Percentiles rank a stretch among this genome's conserved stretches.
phyloP scores from a whole-genome alignment of 2,888 invertebrate species.

The Leptopilina myrica region DNA sequence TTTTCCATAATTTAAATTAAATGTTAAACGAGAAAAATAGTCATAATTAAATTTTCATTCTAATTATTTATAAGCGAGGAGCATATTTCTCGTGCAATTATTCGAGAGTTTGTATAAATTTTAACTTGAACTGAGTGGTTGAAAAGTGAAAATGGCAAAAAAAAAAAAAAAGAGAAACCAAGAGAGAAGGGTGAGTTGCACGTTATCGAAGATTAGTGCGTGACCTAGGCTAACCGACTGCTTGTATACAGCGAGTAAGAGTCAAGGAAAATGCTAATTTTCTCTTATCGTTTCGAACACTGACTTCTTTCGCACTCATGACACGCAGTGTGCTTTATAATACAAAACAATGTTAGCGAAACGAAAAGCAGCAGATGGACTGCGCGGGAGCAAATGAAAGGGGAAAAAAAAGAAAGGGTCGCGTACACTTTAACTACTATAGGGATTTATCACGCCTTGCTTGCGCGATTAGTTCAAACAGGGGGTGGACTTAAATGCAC shows the following conservation, averaged over 20 bases:
- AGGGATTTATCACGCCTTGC: constrained; percentile 30
- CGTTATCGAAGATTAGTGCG: constrained; percentile 36
- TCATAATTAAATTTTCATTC: constrained; percentile 17
- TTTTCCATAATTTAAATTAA: background rate
- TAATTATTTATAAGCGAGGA: constrained; percentile 1
- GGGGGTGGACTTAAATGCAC: background rate
- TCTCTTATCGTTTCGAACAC: background rate
- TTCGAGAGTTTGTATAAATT: background rate
- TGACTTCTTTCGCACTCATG: constrained; percentile 33
- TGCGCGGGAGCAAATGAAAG: background rate
- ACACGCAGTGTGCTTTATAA: background rate
- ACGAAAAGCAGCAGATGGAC: constrained; percentile 23
- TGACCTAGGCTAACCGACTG: constrained; percentile 27
- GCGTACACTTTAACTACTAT: background rate
- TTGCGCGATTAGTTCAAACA: background rate
- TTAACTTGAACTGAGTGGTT: background rate
- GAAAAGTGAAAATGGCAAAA: background rate
- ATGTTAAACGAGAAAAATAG: background rate
- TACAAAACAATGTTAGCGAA: constrained; percentile 13
- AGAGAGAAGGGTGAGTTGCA: background rate
- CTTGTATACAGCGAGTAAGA: background rate
- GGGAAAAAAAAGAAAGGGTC: background rate
- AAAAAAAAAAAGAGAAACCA: background rate
- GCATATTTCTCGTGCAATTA: constrained; percentile 29
- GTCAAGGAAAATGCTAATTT: constrained; percentile 28